These are phyloP conservation scores for Steinernema feltiae DNA, from an alignment of 1,140 invertebrate species.

Conservation along the genomic window DNA sequence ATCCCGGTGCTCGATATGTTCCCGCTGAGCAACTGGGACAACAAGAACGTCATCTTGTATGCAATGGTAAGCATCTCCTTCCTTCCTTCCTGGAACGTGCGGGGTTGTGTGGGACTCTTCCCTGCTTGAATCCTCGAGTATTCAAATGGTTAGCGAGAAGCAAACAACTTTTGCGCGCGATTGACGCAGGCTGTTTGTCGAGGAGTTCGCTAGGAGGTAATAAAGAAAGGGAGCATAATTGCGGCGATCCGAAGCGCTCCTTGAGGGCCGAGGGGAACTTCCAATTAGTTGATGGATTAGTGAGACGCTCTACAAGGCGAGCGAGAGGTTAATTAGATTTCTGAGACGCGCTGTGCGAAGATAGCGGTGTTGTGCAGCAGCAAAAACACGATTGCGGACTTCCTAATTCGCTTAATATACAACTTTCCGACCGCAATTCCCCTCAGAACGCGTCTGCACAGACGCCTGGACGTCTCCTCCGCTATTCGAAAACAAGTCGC, in stretches of 20 bases:
- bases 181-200: constrained; percentile 2
- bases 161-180: not conserved
- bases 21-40: constrained; percentile 1
- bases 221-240: not conserved
- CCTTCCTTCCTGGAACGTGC: no score
- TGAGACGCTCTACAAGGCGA: not conserved
- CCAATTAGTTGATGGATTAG: not conserved
- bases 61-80: not conserved
- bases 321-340: not conserved
- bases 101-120: no score
- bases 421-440: no score
- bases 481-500: no score
- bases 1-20: constrained; percentile 7
- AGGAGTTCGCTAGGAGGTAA: not conserved
- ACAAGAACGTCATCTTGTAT: constrained; percentile 1
- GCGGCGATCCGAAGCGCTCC: no score
- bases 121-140: not conserved
- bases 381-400: no score
- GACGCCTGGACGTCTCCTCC: no score
- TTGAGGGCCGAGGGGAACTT: not conserved
- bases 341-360: not conserved
- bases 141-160: not conserved
- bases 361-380: no score
- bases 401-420: no score
- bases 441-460: no score